These are phyloP conservation scores for Echinometra lucunter DNA, from an alignment of 53 echinoderm and acorn worm genomes.

Conservation along the genomic window DNA sequence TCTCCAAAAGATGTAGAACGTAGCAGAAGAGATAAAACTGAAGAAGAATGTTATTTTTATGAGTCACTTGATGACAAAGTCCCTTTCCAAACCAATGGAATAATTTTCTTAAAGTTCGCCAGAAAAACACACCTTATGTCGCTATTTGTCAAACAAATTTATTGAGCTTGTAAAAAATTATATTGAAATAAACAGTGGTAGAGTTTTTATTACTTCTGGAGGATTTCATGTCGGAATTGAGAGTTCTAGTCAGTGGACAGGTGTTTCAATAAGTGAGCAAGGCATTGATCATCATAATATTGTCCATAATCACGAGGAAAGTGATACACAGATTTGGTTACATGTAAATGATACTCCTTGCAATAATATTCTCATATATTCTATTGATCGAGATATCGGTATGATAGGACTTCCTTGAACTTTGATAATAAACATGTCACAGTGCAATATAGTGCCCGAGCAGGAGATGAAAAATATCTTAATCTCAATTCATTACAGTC, in stretches of 20 bases:
- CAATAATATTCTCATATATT: conserved; percentile 33
- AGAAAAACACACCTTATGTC: conserved; percentile 66
- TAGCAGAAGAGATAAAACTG: conserved; percentile 64
- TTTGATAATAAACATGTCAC: conserved; percentile 65
- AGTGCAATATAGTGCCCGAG: conserved; percentile 68
- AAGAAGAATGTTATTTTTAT: conserved; percentile 50
- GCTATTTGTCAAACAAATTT: conserved; percentile 65
- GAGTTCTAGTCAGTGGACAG: conserved; percentile 34
- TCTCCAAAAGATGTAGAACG: conserved; percentile 81
- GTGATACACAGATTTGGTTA: conserved; percentile 68
- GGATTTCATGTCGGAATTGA: conserved; percentile 45
- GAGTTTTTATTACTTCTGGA: conserved; percentile 66
- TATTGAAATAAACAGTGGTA: background rate
- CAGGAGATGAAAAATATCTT: conserved; percentile 70
- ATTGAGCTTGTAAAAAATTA: conserved; percentile 47
- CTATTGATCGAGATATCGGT: conserved; percentile 72
- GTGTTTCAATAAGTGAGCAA: conserved; percentile 26
- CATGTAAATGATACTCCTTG: conserved; percentile 63
- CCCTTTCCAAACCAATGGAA: background rate
- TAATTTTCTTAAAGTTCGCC: conserved; percentile 50
- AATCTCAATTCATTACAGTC: conserved; percentile 14
- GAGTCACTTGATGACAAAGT: conserved; percentile 10
- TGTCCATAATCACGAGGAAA: conserved; percentile 65
- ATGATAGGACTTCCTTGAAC: conserved; percentile 73
- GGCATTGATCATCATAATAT: background rate